Base-by-base conservation (phyloP, 2,113 vertebrate species). In the Scalopus aquaticus region DNA sequence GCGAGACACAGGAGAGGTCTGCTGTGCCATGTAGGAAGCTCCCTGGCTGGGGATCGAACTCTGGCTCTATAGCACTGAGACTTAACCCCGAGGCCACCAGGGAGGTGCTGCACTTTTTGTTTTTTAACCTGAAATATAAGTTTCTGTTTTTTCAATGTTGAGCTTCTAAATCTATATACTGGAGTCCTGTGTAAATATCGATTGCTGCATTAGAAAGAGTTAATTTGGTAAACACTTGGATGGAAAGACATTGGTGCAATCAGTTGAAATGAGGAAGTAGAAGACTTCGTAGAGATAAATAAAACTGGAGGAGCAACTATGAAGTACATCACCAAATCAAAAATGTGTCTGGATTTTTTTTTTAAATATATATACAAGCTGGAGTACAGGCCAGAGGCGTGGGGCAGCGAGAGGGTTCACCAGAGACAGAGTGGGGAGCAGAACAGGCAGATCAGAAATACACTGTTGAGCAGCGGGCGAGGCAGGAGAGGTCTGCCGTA, bases 201-300 rank as follows among this genome's bases (percentile, higher is more conserved):
- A 39, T 49, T 72, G 28, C 22, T 51, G 42, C 73, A 88, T 88
- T 60, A 92, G 73, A 70, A 83, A 87, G 73, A 90, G 32, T 91
- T 92, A 72, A 91, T 83, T 91, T 93, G 65, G 12, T 76, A 93
- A 96, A 42, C 62, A 39, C 3, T 70, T 0, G 77, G 60, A 67
- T 84, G n/a, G 62, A 78, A 95, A 78, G n/a, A 12, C 46, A 76
- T n/a, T 42, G 17, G 60, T 84, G 24, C 13, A 64, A 70, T 67
- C 65, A n/a, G 26, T 6, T 62, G 62, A 96, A 95, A 79, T 91
- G 49, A 91, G 30, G 83, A 72, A 69, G 32, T 54, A 82, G 65
- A 64, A 22, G 60, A 83, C 28, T 62, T 92, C 70, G 72, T 22
- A 74, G 82, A 91, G 78, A 64, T 86, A 85, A 92, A 92, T 80